Base-by-base conservation (phyloP, 2,797 vertebrate genomes). In the Parauchenoglanis ngamensis region DNA sequence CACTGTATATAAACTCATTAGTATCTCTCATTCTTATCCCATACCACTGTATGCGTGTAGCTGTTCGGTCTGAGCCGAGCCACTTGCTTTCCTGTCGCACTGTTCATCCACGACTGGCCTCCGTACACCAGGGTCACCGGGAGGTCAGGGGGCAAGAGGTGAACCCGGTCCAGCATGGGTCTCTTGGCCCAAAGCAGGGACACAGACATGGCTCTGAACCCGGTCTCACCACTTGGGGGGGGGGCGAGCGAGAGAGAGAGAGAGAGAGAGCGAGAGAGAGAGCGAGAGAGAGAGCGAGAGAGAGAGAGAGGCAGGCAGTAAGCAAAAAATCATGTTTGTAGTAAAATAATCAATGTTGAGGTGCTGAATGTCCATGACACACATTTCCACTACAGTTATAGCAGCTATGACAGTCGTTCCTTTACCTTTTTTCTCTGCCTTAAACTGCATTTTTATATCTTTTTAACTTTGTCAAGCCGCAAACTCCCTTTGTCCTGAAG, bases 61-160 rank as follows among this genome's bases (percentile, higher is more conserved):
- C 93, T 95, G 40, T 93, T 89, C 0, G 92, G 93, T 83, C 97
- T 94, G 57, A 96, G 94, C 85, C 95, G 88, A 67, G 90, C 94
- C 81, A 97, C 96, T 15, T 75, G 93, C 80, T 96, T 90, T 17
- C 97, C 97, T 0, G 97, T 96, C 83, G 95, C 95, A 89, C 94
- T 96, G 89, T 96, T 96, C 89, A 98, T 95, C 97, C 97, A 98
- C 83, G 97, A 97, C 25, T 92, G 93, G 0, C 96, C 93, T 25
- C 97, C 97, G 2, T 97, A 98, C 90, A 98, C 93, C 93, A 98
- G 95, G 87, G 96, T 96, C 91, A 98, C 93, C 0, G 97, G 97
- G 89, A 97, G 92, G 23, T 96, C 94, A 76, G 94, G 92, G 11
- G 96, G 94, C 87, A 98, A 94, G 85, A 96, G 92, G 87, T 97